Evolutionary conservation across 2,888 invertebrate genomes (phyloP), one percentile per base, ranked within the genome.

Genomic region (Rotaria sp.): DNA sequence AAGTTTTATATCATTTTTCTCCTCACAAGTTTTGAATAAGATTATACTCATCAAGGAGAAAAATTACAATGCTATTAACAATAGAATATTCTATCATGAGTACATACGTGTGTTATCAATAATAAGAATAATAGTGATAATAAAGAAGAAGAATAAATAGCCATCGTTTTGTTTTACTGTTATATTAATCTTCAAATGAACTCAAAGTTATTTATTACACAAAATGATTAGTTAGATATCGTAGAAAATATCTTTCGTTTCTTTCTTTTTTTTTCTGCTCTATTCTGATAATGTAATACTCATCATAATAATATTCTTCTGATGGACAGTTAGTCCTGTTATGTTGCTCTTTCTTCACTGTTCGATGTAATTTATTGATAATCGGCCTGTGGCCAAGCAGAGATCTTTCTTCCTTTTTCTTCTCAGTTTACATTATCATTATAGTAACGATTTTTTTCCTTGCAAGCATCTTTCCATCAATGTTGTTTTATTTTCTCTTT

Each of bases 351-450:
- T 35, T 67, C 67, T 67, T 38, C 7, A 67, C 67, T 67, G 35
- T 38, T 35, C 67, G 67, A 67, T 67, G 67, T 67, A 67, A 67
- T 67, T 67, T 67, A 21, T 35, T 67, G 67, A 67, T 67, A 67
- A 67, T 67, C 67, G 67, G 67, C 18, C 67, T 35, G 15, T 67
- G 67, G 30, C 5, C 67, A 67, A 67, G 67, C 35, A 35, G 67
- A 67, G 18, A 67, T 35, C 67, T 30, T 11, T 24, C 24, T 24
- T 30, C 18, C 5, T 52, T 24, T 8, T 30, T 35, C 67, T 35
- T 35, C 67, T 67, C 67, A 38, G 35, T 67, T 30, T 30, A 67
- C 67, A 35, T 67, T 67, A 67, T 67, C 67, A 67, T 67, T 35
- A 67, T 35, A 67, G 67, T 67, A 67, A 67, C 67, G 67, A 35